A percentile compares a stretch with the other conserved stretches of the same genome.
Conservation (phyloP, 2,797 vertebrate genomes). For the Champsocephalus gunnari region DNA sequence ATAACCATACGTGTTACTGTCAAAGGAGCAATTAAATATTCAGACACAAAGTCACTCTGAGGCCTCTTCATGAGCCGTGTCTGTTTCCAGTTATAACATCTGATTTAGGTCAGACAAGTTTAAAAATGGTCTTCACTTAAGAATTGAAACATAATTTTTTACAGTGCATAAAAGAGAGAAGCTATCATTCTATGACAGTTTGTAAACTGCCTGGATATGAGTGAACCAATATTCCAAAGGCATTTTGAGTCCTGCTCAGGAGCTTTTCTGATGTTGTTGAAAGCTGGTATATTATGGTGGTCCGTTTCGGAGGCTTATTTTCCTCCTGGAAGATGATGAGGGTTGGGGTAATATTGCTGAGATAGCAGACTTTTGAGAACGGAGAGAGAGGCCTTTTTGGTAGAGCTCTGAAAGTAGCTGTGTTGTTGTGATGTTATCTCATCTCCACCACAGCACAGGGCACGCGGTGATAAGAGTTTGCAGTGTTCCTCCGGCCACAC, state of each 20-base stretch:
- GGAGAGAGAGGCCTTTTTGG: slow-evolving; percentile 60
- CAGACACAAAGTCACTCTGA: slow-evolving; percentile 19
- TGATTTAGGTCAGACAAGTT: slow-evolving; percentile 22
- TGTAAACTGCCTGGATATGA: slow-evolving; percentile 5
- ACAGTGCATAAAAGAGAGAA: slow-evolving; percentile 9
- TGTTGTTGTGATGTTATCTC: slow-evolving; percentile 72
- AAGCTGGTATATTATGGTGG: slow-evolving; percentile 26
- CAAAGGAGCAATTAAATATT: slow-evolving; percentile 20
- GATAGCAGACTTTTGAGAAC: slow-evolving; percentile 51
- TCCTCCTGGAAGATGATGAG: slow-evolving; percentile 37
- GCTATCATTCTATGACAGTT: neutral
- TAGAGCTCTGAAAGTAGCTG: slow-evolving; percentile 59
- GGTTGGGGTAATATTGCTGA: slow-evolving; percentile 38
- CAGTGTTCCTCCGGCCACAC: slow-evolving; percentile 29
- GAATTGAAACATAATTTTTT: slow-evolving; percentile 7
- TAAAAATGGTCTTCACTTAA: slow-evolving; percentile 18
- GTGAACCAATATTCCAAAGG: slow-evolving; percentile 8
- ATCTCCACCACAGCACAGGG: slow-evolving; percentile 57
- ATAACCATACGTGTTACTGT: slow-evolving; percentile 17
- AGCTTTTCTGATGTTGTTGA: slow-evolving; percentile 31
- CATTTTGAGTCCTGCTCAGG: slow-evolving; percentile 19
- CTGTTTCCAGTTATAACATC: slow-evolving; percentile 11
- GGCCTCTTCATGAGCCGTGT: slow-evolving; percentile 18
- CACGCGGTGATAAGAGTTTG: slow-evolving; percentile 60
- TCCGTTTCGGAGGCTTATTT: slow-evolving; percentile 18